Evolutionary conservation across 1,140 invertebrate species (phyloP).

Genomic region (Linepithema humile): DNA sequence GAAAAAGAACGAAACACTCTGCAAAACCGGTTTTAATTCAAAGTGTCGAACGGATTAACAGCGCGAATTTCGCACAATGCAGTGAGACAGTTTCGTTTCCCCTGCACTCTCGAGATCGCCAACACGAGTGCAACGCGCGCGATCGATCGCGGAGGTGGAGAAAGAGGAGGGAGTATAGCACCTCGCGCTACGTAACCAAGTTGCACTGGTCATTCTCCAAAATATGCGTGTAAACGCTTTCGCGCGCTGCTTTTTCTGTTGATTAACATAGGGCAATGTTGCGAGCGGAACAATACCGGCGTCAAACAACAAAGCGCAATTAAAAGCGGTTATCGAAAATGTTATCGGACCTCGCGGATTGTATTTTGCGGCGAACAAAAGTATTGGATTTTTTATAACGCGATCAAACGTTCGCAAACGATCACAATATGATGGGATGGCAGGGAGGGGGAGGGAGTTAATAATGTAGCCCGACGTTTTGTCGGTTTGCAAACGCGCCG

Average conservation of each 20-base stretch:
- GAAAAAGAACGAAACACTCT: not conserved
- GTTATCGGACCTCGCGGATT: slow-evolving; percentile 55
- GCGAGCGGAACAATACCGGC: slow-evolving; percentile 46
- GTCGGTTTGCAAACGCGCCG: slow-evolving; percentile 42
- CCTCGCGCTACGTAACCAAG: slow-evolving; percentile 13
- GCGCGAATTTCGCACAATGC: slow-evolving; percentile 26
- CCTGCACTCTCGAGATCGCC: slow-evolving; percentile 46
- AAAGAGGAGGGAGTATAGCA: not conserved
- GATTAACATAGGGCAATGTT: slow-evolving; percentile 52
- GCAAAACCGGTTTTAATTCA: not conserved
- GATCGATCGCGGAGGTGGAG: slow-evolving; percentile 39
- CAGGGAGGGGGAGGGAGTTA: not conserved
- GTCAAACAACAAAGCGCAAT: slow-evolving; percentile 55
- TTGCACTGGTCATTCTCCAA: slow-evolving; percentile 34
- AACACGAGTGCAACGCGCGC: slow-evolving; percentile 34
- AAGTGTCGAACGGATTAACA: slow-evolving; percentile 24
- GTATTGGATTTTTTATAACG: slow-evolving; percentile 59
- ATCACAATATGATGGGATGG: slow-evolving; percentile 8
- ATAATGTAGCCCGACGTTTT: slow-evolving; percentile 37
- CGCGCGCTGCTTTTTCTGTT: slow-evolving; percentile 44
- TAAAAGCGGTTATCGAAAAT: slow-evolving; percentile 56
- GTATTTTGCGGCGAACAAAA: slow-evolving; percentile 54
- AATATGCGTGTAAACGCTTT: slow-evolving; percentile 40
- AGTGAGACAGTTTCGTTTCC: slow-evolving; percentile 38
- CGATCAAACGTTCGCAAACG: slow-evolving; percentile 45